Evolutionary conservation across 92 coral and sea anemone genomes (phyloP).

Genomic region (Ricordea florida): DNA sequence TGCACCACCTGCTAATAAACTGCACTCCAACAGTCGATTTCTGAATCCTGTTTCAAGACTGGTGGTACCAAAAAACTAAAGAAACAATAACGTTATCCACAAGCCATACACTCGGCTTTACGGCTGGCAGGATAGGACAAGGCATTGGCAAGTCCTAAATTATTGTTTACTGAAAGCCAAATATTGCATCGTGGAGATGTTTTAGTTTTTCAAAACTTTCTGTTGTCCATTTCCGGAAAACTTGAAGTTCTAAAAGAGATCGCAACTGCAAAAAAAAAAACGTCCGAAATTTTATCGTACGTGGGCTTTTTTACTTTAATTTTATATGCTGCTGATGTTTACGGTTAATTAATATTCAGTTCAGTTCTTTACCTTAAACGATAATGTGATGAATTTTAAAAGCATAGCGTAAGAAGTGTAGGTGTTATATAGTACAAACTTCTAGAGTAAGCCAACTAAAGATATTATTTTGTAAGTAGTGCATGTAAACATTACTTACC

Average conservation of each 20-base stretch:
- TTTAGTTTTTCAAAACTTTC: not conserved
- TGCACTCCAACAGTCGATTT: constrained; percentile 16
- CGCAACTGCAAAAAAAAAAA: not conserved
- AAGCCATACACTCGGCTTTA: constrained; percentile 6
- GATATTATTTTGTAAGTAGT: too few species aligned
- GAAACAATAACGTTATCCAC: constrained; percentile 7
- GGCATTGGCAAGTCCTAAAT: constrained; percentile 19
- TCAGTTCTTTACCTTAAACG: too few species aligned
- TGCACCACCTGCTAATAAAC: constrained; percentile 6
- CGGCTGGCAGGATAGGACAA: constrained; percentile 13
- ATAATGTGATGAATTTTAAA: too few species aligned
- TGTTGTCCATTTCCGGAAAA: not conserved
- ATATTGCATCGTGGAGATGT: constrained; percentile 8
- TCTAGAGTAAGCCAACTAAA: too few species aligned
- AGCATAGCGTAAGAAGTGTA: too few species aligned
- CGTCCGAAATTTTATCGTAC: not conserved
- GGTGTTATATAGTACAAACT: too few species aligned
- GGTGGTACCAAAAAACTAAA: constrained; percentile 38
- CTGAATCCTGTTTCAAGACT: constrained; percentile 26
- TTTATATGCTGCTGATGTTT: too few species aligned
- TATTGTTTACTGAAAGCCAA: not conserved
- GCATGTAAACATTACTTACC: too few species aligned
- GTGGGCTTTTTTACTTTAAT: too few species aligned
- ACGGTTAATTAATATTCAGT: too few species aligned
- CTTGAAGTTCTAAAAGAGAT: not conserved